Conservation (phyloP, 2,888 invertebrate species). For the Oscheius onirici region DNA sequence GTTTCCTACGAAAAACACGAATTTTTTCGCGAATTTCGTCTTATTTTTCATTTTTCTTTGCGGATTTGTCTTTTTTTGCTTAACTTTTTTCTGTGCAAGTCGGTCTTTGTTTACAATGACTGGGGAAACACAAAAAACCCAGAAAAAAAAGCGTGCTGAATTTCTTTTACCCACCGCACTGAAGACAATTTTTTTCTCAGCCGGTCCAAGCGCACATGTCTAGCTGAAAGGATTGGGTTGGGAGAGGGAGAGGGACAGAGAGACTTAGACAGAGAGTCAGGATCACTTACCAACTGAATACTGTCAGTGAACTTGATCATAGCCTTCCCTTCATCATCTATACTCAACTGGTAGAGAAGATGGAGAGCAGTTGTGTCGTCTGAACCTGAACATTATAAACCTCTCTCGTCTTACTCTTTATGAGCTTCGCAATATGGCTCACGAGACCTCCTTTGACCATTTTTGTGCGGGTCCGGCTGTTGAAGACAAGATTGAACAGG, state of each 20-base stretch:
- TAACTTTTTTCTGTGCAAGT: too few species aligned
- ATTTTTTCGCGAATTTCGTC: too few species aligned
- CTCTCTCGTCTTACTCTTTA: constrained; percentile 77
- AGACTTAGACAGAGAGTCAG: too few species aligned
- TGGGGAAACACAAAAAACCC: too few species aligned
- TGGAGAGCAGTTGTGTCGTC: constrained; percentile 59
- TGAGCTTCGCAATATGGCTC: constrained; percentile 86
- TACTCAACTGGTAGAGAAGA: constrained; percentile 87
- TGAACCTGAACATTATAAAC: constrained; percentile 15
- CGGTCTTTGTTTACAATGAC: too few species aligned
- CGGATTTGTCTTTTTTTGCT: too few species aligned
- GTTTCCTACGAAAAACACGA: too few species aligned
- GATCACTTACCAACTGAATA: constrained; percentile 78
- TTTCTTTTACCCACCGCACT: too few species aligned
- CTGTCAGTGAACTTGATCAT: constrained; percentile 94
- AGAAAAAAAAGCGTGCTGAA: too few species aligned
- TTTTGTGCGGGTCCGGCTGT: constrained; percentile 84
- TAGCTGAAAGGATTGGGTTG: constrained; percentile 42
- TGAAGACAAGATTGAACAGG: constrained; percentile 94
- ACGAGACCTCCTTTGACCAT: constrained; percentile 90
- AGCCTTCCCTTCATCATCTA: constrained; percentile 91
- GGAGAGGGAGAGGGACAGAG: not conserved
- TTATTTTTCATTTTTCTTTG: too few species aligned
- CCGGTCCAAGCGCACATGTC: too few species aligned
- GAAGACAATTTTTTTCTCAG: too few species aligned